phyloP scores from a whole-genome alignment of 2,113 vertebrate species.

The Pogona vitticeps region DNA sequence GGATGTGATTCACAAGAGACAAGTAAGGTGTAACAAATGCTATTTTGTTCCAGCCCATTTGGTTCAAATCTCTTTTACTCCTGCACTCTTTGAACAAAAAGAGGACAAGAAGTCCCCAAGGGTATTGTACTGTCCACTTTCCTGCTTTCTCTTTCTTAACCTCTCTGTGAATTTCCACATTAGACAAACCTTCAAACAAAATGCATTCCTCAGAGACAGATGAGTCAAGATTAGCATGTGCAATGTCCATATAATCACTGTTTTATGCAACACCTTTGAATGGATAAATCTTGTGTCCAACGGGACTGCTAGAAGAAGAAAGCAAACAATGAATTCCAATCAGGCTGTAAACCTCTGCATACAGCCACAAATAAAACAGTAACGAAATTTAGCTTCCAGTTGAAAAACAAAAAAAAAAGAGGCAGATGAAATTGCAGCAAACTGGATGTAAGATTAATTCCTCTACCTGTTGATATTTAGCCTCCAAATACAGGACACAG shows the following conservation, averaged over 20 bases:
- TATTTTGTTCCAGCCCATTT: slow-evolving; percentile 20
- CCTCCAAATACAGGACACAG: slow-evolving; percentile 15
- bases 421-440: neutral
- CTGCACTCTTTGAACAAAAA: slow-evolving; percentile 15
- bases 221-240: slow-evolving; percentile 25
- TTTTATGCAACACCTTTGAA: slow-evolving; percentile 35
- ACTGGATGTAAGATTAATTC: neutral
- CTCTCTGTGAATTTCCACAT: neutral
- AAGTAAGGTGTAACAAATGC: slow-evolving; percentile 4
- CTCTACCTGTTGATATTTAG: neutral
- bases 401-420: slow-evolving; percentile 2
- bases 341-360: slow-evolving; percentile 16
- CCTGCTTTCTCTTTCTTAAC: neutral
- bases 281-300: slow-evolving; percentile 11
- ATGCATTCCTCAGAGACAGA: slow-evolving; percentile 39
- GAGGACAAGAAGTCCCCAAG: neutral
- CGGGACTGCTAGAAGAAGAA: slow-evolving; percentile 13
- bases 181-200: slow-evolving; percentile 34
- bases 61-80: neutral
- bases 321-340: slow-evolving; percentile 34
- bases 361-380: neutral
- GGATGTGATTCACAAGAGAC: neutral
- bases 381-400: neutral
- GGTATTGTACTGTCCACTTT: slow-evolving; percentile 8
- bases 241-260: slow-evolving; percentile 29